phyloP scores from a whole-genome alignment of 2,113 vertebrate genomes.

The Oostethus manadensis region DNA sequence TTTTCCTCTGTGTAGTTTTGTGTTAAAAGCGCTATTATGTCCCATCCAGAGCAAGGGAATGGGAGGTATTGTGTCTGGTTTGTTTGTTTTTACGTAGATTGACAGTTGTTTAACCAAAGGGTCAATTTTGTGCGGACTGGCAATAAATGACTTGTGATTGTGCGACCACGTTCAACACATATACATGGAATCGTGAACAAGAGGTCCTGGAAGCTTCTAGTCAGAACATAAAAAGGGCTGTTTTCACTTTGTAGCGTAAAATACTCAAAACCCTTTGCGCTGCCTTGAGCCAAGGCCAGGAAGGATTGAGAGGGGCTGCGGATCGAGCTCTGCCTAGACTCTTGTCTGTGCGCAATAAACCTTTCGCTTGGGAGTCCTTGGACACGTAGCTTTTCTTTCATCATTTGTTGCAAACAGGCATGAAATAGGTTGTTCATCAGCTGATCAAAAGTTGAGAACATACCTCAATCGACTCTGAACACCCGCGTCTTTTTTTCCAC shows the following conservation, averaged over 20 bases:
- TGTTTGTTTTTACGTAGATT: conserved; percentile 32
- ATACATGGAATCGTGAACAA: conserved; percentile 18
- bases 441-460: too few species aligned
- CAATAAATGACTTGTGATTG: conserved; percentile 26
- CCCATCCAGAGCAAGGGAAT: conserved; percentile 37
- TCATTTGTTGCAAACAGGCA: too few species aligned
- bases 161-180: conserved; percentile 18
- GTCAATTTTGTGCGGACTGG: conserved; percentile 1
- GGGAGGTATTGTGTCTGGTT: conserved; percentile 10
- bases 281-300: conserved; percentile 62
- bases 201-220: conserved; percentile 22
- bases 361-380: conserved; percentile 5
- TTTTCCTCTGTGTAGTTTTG: conserved; percentile 58
- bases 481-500: too few species aligned
- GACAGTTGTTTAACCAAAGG: conserved; percentile 27
- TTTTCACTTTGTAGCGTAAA: conserved; percentile 25
- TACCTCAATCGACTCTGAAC: too few species aligned
- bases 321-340: conserved; percentile 58
- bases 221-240: conserved; percentile 17
- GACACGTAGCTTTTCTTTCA: too few species aligned
- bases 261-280: conserved; percentile 51
- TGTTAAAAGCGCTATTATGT: conserved; percentile 58
- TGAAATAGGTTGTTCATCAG: too few species aligned
- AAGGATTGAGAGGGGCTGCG: conserved; percentile 36
- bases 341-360: conserved; percentile 50